phyloP scores from a whole-genome alignment of 2,113 vertebrate species.

The Abramis brama region DNA sequence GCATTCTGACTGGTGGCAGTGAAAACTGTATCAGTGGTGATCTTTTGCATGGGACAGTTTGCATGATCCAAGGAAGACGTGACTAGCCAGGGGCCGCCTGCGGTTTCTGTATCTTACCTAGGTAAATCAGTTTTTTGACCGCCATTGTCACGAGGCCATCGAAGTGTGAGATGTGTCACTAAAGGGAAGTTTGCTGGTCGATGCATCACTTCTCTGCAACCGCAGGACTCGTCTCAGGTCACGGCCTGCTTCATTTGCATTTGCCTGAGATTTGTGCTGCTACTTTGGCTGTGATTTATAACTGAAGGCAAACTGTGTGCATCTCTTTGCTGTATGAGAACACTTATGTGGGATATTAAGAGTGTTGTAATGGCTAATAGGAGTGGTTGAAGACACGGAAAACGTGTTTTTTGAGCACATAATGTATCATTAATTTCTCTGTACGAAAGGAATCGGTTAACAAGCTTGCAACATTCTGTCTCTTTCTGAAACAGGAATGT shows the following conservation, averaged over 20 bases:
- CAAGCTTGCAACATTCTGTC: not conserved
- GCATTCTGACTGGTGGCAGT: not conserved
- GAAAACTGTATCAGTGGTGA: slow-evolving; percentile 3
- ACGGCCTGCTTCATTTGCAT: not conserved
- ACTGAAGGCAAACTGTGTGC: not conserved
- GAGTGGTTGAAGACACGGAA: not conserved
- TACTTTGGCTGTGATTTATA: not conserved
- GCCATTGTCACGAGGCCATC: not conserved
- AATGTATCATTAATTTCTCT: not conserved
- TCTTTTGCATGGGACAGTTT: slow-evolving; percentile 25
- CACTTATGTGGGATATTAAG: not conserved
- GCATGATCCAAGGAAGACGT: slow-evolving; percentile 7
- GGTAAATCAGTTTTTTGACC: not conserved
- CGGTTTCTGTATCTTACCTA: not conserved
- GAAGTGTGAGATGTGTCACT: slow-evolving; percentile 3
- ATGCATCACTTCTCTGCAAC: not conserved
- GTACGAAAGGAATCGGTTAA: not conserved
- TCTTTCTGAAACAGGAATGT: slow-evolving; percentile 2
- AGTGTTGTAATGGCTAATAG: not conserved
- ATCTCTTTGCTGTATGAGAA: not conserved
- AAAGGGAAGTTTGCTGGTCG: slow-evolving; percentile 9
- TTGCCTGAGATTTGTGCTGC: not conserved
- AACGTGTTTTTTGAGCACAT: not conserved
- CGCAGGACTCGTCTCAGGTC: not conserved
- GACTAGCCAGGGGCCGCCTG: not conserved